Conservation (phyloP, 2,888 invertebrate species). For the Drosophila tanythrix region DNA sequence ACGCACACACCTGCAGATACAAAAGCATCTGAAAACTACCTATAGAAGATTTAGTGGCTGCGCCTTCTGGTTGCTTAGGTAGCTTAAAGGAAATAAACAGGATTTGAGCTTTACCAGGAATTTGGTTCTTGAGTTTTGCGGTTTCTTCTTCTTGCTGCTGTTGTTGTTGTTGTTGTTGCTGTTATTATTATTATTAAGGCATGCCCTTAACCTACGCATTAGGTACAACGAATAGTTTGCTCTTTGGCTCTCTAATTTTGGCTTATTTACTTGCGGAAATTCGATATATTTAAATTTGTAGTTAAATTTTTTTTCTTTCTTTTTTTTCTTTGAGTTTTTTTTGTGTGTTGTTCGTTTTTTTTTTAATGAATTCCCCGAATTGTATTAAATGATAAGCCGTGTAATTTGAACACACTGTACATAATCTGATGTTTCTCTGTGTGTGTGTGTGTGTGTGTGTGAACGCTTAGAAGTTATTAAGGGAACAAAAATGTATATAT, state of each 20-base stretch:
- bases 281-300: constrained; percentile 74
- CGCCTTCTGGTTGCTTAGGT: constrained; percentile 69
- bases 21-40: constrained; percentile 58
- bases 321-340: constrained; percentile 17
- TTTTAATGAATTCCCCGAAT: constrained; percentile 71
- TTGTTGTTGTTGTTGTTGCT: constrained; percentile 15
- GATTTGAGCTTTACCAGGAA: constrained; percentile 77
- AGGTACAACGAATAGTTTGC: constrained; percentile 47
- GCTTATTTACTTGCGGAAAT: constrained; percentile 61
- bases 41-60: constrained; percentile 74
- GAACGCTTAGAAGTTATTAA: constrained; percentile 46
- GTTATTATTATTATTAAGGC: constrained; percentile 14
- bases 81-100: constrained; percentile 78
- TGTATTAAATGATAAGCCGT: constrained; percentile 73
- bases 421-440: constrained; percentile 53
- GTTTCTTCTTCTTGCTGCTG: background rate
- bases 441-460: constrained; percentile 36
- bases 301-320: constrained; percentile 24
- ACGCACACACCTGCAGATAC: constrained; percentile 25
- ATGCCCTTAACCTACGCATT: constrained; percentile 41
- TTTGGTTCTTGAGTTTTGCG: constrained; percentile 42
- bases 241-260: constrained; percentile 21
- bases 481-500: background rate
- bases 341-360: constrained; percentile 28
- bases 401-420: constrained; percentile 76